Evolutionary conservation across 2,113 vertebrate species (phyloP), one percentile per base, ranked within the genome.

Genomic region (Geothlypis trichas): DNA sequence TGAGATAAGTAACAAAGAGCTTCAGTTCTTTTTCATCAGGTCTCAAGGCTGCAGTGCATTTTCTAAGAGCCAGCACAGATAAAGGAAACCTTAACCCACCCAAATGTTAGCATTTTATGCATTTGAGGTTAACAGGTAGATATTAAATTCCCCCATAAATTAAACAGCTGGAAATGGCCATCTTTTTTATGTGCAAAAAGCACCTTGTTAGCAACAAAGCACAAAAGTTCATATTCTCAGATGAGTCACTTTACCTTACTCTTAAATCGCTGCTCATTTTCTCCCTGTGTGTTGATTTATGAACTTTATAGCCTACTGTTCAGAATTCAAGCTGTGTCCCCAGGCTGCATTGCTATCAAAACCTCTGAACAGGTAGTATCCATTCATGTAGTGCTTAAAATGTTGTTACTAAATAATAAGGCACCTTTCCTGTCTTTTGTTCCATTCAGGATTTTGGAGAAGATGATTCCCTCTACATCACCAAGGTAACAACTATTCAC

Each of bases 401-500:
- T 74, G 47, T 49, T 89, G 79, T 86, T 58, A 2, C 93, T 77
- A 61, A 55, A 16, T 79, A 71, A 79, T 81, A 85, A 96, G 68
- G 51, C 81, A 26, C 30, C 68, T 85, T 93, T 92, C 42, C 41
- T 97, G 75, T 97, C 91, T 97, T 95, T 91, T 93, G 65, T 94
- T 96, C 91, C 46, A 20, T 82, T 19, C 98, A 99, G 99, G 99
- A 99, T 98, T 99, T 99, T 79, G 99, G 99, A 87, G 99, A 99
- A 71, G 99, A 99, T 3, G 98, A 98, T 96, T 99, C 99, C 75
- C 98, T 99, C 82, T 99, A 99, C 98, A 99, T 99, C 97, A 99
- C 98, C 97, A 99, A 99, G 97, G 99, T 99, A 98, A 99, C 99
- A 84, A 99, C 99, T 41, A 96, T 99, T 97, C 99, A 99, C 98